Base-by-base conservation (phyloP, 1,140 invertebrate species). In the Stegodyphus dumicola region DNA sequence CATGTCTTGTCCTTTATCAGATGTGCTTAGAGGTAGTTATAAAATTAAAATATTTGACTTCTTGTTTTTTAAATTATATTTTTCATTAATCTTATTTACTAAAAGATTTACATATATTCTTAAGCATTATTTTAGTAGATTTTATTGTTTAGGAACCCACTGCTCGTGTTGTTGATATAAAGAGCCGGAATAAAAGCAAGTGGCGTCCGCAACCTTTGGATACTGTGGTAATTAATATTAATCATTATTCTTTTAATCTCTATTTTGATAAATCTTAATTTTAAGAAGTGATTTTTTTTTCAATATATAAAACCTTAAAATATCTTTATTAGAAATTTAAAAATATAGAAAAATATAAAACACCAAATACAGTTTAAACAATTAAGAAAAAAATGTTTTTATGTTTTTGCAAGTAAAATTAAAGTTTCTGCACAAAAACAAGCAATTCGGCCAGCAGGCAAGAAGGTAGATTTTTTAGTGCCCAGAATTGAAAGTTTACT, bases 181-280 rank as follows among this genome's bases (percentile, higher is more conserved):
- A 93, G 18, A 94, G 93, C 65, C 98, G 98, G 90, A 95, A 95
- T 0, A 99, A 99, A 91, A 95, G 93, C 78, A 99, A 99, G 92
- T 99, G 97, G 97, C 92, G 99, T 89, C 99, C 99, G 15, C 89
- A 95, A 66, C 96, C 98, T 33, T 91, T 99, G 85, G 98, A 99
- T 90, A 99, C 99, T 56, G 94, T 99, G 87, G 96, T 97, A 93
- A 92, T 93, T 53, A 52, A 49, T 74, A 7, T 80, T 17, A 7
- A 17, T 53, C 15, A 60, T 80, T 33, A 7, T 71, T 74, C 15
- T 73, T 84, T 71, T 90, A 53, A 88, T 60, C 2, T 60, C 15
- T 60, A 10, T 60, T 15, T 60, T 60, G 56, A 10, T 60, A 10
- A 60, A 15, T 60, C 15, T 33, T 33, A 33, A 33, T 33, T n/a